phyloP scores from a whole-genome alignment of 2,113 vertebrate species.

The Halichoerus grypus region DNA sequence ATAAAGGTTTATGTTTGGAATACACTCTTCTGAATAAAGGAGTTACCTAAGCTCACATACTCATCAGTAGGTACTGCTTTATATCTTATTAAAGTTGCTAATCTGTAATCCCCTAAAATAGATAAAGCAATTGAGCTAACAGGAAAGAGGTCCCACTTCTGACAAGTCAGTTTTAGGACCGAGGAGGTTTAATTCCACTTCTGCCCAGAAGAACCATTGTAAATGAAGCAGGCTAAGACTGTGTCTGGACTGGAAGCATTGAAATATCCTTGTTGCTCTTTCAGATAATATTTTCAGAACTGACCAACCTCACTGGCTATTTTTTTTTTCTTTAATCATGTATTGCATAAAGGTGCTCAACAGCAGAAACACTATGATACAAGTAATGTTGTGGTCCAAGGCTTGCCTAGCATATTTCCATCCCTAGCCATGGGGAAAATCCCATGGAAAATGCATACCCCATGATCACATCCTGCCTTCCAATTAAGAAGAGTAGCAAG shows the following conservation, averaged over 20 bases:
- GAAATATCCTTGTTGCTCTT: not conserved
- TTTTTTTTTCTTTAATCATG: not conserved
- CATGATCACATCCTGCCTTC: not conserved
- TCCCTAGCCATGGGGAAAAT: not conserved
- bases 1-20: not conserved
- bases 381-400: not conserved
- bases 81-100: not conserved
- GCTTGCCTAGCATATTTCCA: not conserved
- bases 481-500: not conserved
- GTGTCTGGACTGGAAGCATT: not conserved
- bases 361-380: not conserved
- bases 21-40: not conserved
- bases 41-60: not conserved
- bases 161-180: not conserved
- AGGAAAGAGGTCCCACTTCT: not conserved
- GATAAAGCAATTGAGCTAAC: not conserved
- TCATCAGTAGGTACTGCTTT: not conserved
- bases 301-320: not conserved
- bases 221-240: not conserved
- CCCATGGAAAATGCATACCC: not conserved
- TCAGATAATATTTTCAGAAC: not conserved
- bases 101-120: slow-evolving; percentile 30
- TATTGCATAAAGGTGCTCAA: not conserved
- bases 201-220: not conserved
- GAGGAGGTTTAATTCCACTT: not conserved